phyloP scores from a whole-genome alignment of 2,797 vertebrate species.

The Steatocranus sp. region DNA sequence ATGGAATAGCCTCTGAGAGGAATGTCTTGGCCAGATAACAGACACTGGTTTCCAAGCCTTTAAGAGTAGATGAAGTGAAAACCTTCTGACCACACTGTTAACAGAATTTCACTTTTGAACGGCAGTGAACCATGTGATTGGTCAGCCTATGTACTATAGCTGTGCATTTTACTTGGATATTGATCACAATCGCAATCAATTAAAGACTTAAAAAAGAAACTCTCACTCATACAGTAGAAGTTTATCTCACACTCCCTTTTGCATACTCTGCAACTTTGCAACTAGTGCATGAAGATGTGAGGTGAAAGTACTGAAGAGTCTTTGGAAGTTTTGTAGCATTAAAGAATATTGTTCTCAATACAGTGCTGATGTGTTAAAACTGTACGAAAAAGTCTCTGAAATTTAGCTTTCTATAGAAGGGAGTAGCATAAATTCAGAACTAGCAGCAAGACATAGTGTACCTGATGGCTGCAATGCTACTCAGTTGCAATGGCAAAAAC shows the following conservation, averaged over 20 bases:
- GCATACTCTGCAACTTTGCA: slow-evolving; percentile 43
- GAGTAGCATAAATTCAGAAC: not conserved
- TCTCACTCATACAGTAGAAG: not conserved
- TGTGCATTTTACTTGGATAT: slow-evolving; percentile 31
- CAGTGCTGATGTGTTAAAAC: not conserved
- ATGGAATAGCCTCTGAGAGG: slow-evolving; percentile 40
- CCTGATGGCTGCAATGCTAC: not conserved
- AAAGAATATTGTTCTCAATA: not conserved
- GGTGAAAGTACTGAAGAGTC: not conserved
- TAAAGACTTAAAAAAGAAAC: not conserved
- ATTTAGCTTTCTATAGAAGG: not conserved
- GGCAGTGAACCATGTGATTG: slow-evolving; percentile 63
- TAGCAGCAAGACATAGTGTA: not conserved
- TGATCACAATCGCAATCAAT: slow-evolving; percentile 54
- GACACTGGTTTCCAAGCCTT: slow-evolving; percentile 35
- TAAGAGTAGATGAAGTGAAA: slow-evolving; percentile 24
- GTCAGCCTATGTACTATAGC: slow-evolving; percentile 23
- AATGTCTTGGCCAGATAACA: slow-evolving; percentile 61
- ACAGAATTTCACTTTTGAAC: slow-evolving; percentile 45
- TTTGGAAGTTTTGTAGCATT: not conserved
- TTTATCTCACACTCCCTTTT: not conserved
- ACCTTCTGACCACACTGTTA: slow-evolving; percentile 53
- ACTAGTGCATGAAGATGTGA: slow-evolving; percentile 20
- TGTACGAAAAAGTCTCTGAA: not conserved
- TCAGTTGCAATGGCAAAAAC: not conserved